A percentile compares a stretch with the other conserved stretches of the same genome.
Evolutionary conservation across 2,797 vertebrate species (phyloP).

Genomic region (Urosaurus nigricauda): DNA sequence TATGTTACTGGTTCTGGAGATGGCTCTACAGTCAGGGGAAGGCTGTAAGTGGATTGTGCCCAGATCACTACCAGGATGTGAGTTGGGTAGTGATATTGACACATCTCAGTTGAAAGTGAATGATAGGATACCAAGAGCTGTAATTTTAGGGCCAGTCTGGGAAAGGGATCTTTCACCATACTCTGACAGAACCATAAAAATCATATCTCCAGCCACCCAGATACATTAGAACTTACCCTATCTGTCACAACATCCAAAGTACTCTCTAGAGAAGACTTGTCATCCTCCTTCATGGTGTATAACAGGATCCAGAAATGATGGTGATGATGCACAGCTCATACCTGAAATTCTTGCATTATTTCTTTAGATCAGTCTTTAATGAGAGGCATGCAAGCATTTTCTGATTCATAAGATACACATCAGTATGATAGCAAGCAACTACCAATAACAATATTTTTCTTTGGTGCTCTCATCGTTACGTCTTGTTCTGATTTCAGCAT

Average conservation of each 20-base stretch:
- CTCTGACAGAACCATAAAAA: not conserved
- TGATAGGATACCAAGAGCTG: too few relatives aligned
- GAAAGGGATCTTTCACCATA: too few relatives aligned
- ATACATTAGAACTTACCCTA: not conserved
- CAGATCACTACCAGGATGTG: too few relatives aligned
- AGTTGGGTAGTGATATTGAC: too few relatives aligned
- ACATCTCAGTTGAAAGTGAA: too few relatives aligned
- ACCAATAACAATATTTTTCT: slow-evolving; percentile 3
- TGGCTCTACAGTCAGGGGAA: too few relatives aligned
- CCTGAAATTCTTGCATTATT: not conserved
- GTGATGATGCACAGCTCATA: not conserved
- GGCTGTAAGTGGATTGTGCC: too few relatives aligned
- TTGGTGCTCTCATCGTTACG: not conserved
- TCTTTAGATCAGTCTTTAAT: slow-evolving; percentile 9
- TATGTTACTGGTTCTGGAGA: too few relatives aligned
- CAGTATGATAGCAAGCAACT: not conserved
- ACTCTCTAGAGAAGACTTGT: not conserved
- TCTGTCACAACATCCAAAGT: not conserved
- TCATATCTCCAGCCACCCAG: not conserved
- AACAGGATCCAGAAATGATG: not conserved
- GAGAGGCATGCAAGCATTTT: not conserved
- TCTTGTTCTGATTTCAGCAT: slow-evolving; percentile 2
- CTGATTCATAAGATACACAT: slow-evolving; percentile 4
- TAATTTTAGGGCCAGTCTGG: too few relatives aligned
- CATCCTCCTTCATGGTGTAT: not conserved